Percentiles rank a stretch among this genome's conserved stretches.
Evolutionary conservation across 2,888 invertebrate species (phyloP).

Genomic region (Brenthis ino): DNA sequence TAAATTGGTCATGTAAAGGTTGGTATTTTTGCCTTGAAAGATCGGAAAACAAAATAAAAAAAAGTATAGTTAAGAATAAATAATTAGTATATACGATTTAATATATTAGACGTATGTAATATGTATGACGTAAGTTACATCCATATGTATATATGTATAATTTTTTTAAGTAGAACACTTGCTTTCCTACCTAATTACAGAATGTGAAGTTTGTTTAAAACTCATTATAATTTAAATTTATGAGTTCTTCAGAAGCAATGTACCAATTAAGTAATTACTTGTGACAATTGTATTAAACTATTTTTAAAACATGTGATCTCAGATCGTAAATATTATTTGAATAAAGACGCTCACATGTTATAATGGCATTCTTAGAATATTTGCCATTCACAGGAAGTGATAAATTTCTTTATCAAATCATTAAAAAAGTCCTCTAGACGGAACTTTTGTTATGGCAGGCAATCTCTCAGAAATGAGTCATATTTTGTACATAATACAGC

Average conservation of each 20-base stretch:
- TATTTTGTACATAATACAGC: too few species aligned
- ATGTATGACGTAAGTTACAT: too few species aligned
- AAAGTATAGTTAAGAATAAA: too few species aligned
- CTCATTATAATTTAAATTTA: constrained; percentile 31
- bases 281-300: constrained; percentile 37
- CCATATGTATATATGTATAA: not conserved
- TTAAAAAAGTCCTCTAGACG: too few species aligned
- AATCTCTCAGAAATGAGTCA: too few species aligned
- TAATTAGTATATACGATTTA: too few species aligned
- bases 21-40: too few species aligned
- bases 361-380: constrained; percentile 7
- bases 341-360: constrained; percentile 19
- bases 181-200: constrained; percentile 9
- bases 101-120: too few species aligned
- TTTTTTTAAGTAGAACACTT: constrained; percentile 2
- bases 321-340: constrained; percentile 31
- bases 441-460: too few species aligned
- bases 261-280: constrained; percentile 34
- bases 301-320: constrained; percentile 35
- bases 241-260: constrained; percentile 39
- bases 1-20: too few species aligned
- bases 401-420: too few species aligned
- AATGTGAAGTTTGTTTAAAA: constrained; percentile 19
- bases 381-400: not conserved
- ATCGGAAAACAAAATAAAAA: too few species aligned